Base-by-base conservation (phyloP, 2,113 vertebrate species). In the Lutjanus erythropterus region DNA sequence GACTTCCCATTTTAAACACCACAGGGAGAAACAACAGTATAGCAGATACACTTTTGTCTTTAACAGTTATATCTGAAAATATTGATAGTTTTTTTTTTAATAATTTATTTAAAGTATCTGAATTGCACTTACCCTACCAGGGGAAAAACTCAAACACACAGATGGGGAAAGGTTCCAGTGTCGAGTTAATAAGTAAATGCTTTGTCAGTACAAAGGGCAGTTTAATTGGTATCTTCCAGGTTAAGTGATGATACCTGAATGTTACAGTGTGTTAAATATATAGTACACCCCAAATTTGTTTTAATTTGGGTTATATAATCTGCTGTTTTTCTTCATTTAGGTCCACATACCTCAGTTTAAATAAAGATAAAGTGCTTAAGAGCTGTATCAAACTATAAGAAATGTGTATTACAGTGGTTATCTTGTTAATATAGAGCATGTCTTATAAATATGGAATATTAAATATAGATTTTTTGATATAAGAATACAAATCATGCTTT, bases 331-430 rank as follows among this genome's bases (percentile, higher is more conserved):
- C 8, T 58, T 68, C 29, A 58, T 41, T 71, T 70, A 61, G 15
- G 52, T 77, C 64, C 67, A 59, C 47, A 11, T 44, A 69, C 9
- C 42, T 27, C 76, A 62, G 47, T 72, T 65, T 37, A 77, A 50
- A 73, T 39, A 41, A 70, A 78, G 49, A 62, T 91, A 92, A 93
- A 89, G 92, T 94, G 90, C 87, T 82, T 66, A 49, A 37, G 37
- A 86, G 58, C 50, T 80, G 31, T 74, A 84, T 66, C 8, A 86
- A 90, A 88, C 68, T 73, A 66, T 44, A 81, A 16, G n/a, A 82
- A 80, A 75, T 76, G 37, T 50, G 88, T 76, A 71, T 66, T 78
- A 37, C 41, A 80, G 62, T 44, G 71, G 61, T 75, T 65, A 68
- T 39, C n/a, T 70, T 77, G 42, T 65, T 56, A 81, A 88, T 79